These are phyloP conservation scores for Scaptodrosophila latifasciaeformis DNA, from an alignment of 2,888 invertebrate genomes.

Conservation along the genomic window DNA sequence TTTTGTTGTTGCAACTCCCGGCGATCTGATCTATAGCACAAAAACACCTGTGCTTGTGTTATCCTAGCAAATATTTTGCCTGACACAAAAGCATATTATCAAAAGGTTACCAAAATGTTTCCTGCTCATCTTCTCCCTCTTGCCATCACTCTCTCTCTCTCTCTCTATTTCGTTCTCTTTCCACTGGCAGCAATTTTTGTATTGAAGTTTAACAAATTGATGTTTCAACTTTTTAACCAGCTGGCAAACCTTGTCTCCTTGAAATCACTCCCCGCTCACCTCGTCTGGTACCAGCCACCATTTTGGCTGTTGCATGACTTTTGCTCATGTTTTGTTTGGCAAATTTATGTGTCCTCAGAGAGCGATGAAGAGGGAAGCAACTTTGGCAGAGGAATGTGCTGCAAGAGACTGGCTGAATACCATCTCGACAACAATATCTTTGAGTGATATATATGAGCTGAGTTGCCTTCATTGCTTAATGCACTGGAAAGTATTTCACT, in stretches of 20 bases:
- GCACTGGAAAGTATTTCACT: constrained; percentile 49
- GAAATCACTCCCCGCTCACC: background rate
- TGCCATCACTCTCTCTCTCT: no score
- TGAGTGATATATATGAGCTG: constrained; percentile 35
- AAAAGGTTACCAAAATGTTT: background rate
- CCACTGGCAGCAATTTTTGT: constrained; percentile 22
- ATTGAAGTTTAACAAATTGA: constrained; percentile 48
- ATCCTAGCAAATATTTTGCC: constrained; percentile 44
- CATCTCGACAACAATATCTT: constrained; percentile 24
- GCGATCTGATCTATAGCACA: background rate
- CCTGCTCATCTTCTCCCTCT: no score
- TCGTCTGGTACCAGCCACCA: no score
- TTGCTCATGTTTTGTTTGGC: constrained; percentile 24
- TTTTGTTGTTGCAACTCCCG: no score
- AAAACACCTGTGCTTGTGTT: constrained; percentile 35
- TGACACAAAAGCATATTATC: constrained; percentile 34
- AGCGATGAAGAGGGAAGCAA: background rate
- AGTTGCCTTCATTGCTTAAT: constrained; percentile 40
- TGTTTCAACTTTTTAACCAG: constrained; percentile 23
- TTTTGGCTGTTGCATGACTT: constrained; percentile 32
- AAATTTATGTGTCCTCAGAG: constrained; percentile 5
- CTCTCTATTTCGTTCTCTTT: no score
- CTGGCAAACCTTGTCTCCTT: constrained; percentile 6
- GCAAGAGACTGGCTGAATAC: background rate
- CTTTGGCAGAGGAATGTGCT: background rate